phyloP scores from a whole-genome alignment of 2,888 invertebrate genomes.

The Gerris lacustris region DNA sequence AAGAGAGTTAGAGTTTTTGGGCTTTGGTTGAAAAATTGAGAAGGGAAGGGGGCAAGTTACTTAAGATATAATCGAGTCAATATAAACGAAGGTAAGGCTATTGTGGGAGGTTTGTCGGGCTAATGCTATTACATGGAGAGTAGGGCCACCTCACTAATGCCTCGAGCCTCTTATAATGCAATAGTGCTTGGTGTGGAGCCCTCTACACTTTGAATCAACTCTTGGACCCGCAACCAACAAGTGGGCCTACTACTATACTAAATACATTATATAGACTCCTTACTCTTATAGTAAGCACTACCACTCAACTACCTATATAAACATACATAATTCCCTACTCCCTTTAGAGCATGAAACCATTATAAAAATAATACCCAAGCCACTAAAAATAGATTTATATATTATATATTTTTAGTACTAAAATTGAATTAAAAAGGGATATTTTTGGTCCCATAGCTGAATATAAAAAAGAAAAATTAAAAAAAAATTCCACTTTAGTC shows the following conservation, averaged over 20 bases:
- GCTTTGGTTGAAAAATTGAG: not conserved
- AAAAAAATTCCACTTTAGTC: too few relatives aligned
- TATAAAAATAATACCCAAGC: too few relatives aligned
- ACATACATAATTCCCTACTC: too few relatives aligned
- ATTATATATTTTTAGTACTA: too few relatives aligned
- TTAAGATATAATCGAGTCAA: constrained; percentile 1
- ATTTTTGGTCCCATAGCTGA: too few relatives aligned
- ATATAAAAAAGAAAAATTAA: too few relatives aligned
- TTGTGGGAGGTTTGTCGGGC: not conserved
- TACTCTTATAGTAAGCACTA: too few relatives aligned
- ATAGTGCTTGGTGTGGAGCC: not conserved
- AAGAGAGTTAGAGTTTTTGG: too few relatives aligned
- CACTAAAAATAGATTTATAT: too few relatives aligned
- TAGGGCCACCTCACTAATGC: not conserved
- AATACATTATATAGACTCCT: not conserved
- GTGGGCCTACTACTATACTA: not conserved
- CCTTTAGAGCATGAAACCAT: too few relatives aligned
- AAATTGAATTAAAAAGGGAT: too few relatives aligned
- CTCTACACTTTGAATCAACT: not conserved
- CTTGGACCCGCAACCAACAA: not conserved
- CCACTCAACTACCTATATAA: too few relatives aligned
- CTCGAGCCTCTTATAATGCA: not conserved
- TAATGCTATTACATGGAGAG: not conserved
- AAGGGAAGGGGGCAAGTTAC: not conserved
- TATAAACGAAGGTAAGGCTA: not conserved